phyloP scores from a whole-genome alignment of 2,797 vertebrate species.

The Argya squamiceps region DNA sequence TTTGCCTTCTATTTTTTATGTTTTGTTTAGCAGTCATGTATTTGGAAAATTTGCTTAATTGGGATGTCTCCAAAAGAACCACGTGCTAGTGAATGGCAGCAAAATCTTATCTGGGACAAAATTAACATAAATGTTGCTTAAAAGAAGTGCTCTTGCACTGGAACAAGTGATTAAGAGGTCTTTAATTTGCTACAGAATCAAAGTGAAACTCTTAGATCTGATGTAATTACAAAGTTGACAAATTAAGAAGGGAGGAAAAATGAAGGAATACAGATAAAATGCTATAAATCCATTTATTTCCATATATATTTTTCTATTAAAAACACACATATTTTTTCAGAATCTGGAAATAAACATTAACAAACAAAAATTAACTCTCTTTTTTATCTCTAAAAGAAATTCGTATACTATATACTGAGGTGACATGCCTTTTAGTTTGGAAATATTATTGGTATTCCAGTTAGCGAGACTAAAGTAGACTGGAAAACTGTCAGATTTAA shows the following conservation, averaged over 20 bases:
- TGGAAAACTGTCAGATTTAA: background rate
- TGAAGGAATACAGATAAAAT: background rate
- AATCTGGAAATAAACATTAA: background rate
- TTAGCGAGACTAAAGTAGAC: background rate
- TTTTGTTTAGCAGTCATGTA: background rate
- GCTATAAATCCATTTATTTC: background rate
- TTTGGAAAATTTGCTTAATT: background rate
- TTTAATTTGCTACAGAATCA: background rate
- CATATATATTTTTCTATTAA: background rate
- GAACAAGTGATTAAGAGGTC: background rate
- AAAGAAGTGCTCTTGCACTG: background rate
- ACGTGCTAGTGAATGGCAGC: background rate
- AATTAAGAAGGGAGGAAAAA: background rate
- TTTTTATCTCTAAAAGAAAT: background rate
- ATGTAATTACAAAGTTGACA: background rate
- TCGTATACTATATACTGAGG: fast-evolving
- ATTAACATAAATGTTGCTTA: background rate
- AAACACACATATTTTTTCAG: background rate
- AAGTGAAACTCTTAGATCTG: background rate
- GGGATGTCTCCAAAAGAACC: background rate
- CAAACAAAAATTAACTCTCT: background rate
- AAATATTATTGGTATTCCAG: background rate
- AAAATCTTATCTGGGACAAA: background rate
- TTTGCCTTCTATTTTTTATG: background rate
- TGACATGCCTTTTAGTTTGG: background rate